Evolutionary conservation across 2,888 invertebrate species (phyloP), one percentile per base, ranked within the genome.

Genomic region (Drosophila macrospina): DNA sequence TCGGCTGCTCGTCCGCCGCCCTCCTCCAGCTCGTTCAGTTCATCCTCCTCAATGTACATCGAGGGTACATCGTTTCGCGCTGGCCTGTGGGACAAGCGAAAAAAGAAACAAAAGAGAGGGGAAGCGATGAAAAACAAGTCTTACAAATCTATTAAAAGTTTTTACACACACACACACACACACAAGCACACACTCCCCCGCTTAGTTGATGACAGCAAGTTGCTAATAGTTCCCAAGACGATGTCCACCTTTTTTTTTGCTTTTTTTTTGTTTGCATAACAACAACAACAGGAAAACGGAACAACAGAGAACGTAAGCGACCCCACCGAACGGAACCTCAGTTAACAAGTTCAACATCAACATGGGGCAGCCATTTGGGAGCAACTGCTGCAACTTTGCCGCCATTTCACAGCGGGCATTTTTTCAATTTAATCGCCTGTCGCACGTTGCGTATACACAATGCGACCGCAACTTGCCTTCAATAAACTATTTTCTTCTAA

Each of bases 41-140:
- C 92, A 54, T 92, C 92, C 80, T 92, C 92, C 76, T 92, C 92
- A 67, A 92, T 92, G 71, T 92, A 92, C 92, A 92, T 92, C 39
- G 92, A 92, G 76, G 92, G 92, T 34, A 92, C 92, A 87, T 92
- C 92, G 68, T 90, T 92, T 78, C 92, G 90, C 48, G 91, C 92
- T 34, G 92, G 92, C 82, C 92, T 92, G 72, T 37, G 63, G 74
- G 73, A 62, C n/a, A n/a, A n/a, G n/a, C 48, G 34, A 28, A 15
- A 48, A 24, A 20, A 41, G 20, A 2, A 47, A 32, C 36, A n/a
- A 37, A 56, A 24, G 47, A 6, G 2, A 56, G 32, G 26, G 11
- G 2, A 26, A 42, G 30, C 30, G 39, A 41, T 41, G 48, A 68
- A 80, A 78, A 69, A 69, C 61, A 71, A 48, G 56, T 69, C 66